These are phyloP conservation scores for Halcyon badia DNA, from an alignment of 2,797 vertebrate genomes.

Conservation along the genomic window DNA sequence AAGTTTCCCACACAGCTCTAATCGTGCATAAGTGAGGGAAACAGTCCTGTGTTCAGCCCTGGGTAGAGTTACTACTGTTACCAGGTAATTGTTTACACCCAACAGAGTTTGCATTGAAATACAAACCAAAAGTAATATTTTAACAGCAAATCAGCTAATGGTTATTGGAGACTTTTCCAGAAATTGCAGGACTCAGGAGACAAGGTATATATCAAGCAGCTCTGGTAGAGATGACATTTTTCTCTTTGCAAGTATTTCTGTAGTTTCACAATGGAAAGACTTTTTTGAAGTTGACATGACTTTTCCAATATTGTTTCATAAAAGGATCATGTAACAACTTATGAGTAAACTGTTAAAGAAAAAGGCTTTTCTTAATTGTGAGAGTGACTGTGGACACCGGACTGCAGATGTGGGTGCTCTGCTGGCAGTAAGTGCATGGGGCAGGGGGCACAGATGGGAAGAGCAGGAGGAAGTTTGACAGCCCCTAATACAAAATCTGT, in stretches of 20 bases:
- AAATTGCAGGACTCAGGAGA: not conserved
- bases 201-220: not conserved
- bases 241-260: not conserved
- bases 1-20: not conserved
- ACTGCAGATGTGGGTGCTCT: accelerated
- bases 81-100: not conserved
- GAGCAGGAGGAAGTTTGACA: not conserved
- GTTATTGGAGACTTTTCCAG: not conserved
- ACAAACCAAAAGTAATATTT: not conserved
- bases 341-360: not conserved
- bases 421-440: accelerated
- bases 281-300: not conserved
- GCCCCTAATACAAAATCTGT: not conserved
- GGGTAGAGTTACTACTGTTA: no score
- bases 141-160: not conserved
- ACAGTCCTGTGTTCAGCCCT: not conserved
- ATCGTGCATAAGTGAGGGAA: not conserved
- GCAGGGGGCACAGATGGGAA: not conserved
- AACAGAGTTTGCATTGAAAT: not conserved
- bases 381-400: not conserved
- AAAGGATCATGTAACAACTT: not conserved
- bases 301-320: not conserved
- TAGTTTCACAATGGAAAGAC: not conserved
- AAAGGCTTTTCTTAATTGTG: not conserved
- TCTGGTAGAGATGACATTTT: not conserved